Percentiles rank a stretch among this genome's conserved stretches.
Evolutionary conservation across 1,140 invertebrate genomes (phyloP).

Genomic region (Chironomus striatipennis): DNA sequence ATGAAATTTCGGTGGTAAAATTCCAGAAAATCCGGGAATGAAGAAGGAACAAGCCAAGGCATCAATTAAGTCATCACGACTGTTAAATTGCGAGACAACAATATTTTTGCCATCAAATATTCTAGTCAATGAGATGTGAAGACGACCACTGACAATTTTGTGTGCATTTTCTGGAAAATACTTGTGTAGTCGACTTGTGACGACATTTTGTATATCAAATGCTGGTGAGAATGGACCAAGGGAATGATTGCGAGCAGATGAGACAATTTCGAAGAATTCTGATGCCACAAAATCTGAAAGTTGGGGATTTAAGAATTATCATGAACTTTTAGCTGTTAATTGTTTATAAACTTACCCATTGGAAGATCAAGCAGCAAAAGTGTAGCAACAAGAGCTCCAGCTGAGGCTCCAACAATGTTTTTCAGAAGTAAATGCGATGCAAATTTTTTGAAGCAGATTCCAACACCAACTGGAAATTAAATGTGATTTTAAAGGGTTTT

Average conservation of each 20-base stretch:
- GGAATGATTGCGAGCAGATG: conserved; percentile 73
- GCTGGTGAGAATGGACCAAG: conserved; percentile 93
- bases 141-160: conserved; percentile 73
- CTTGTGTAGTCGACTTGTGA: conserved; percentile 74
- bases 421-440: conserved; percentile 86
- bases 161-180: conserved; percentile 92
- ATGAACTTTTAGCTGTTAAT: not conserved
- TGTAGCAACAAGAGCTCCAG: conserved; percentile 89
- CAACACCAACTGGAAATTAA: conserved; percentile 68
- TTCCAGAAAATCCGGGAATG: conserved; percentile 91
- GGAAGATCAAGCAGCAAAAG: conserved; percentile 87
- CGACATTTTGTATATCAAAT: conserved; percentile 83
- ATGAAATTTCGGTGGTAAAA: conserved; percentile 80
- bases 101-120: conserved; percentile 92
- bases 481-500: too few species aligned
- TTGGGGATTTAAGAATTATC: not conserved
- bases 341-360: conserved; percentile 61
- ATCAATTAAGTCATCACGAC: conserved; percentile 89
- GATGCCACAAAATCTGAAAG: conserved; percentile 71
- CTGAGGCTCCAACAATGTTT: conserved; percentile 94
- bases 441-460: conserved; percentile 92
- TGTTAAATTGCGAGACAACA: conserved; percentile 84
- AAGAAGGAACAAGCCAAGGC: conserved; percentile 89
- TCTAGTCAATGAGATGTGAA: conserved; percentile 90
- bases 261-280: conserved; percentile 74